Conservation (phyloP, 92 coral and sea anemone species). For the Nematostella vectensis region DNA sequence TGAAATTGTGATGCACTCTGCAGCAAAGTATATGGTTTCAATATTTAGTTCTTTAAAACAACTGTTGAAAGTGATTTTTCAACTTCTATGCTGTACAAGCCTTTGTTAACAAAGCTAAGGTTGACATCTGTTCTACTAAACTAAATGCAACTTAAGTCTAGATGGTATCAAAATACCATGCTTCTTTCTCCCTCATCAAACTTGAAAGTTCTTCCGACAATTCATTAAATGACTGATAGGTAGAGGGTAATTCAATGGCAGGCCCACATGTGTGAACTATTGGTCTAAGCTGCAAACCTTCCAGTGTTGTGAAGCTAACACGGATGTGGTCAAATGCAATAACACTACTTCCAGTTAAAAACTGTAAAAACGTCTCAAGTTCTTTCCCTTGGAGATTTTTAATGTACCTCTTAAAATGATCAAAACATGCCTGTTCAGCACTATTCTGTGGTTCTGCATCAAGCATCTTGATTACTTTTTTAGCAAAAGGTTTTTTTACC, state of each 20-base stretch:
- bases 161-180: slow-evolving; percentile 37
- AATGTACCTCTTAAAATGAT: slow-evolving; percentile 26
- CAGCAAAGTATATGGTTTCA: too few species aligned
- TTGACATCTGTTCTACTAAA: too few species aligned
- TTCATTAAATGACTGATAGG: slow-evolving; percentile 36
- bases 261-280: slow-evolving; percentile 42
- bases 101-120: too few species aligned
- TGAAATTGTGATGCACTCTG: too few species aligned
- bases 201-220: slow-evolving; percentile 36
- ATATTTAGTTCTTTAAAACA: too few species aligned
- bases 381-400: slow-evolving; percentile 27
- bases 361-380: slow-evolving; percentile 24
- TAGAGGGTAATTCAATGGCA: slow-evolving; percentile 25
- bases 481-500: slow-evolving; percentile 16
- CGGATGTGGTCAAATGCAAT: slow-evolving; percentile 31
- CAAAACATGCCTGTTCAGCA: slow-evolving; percentile 33
- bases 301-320: slow-evolving; percentile 24
- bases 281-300: slow-evolving; percentile 25
- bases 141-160: background rate
- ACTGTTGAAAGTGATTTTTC: too few species aligned
- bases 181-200: slow-evolving; percentile 26
- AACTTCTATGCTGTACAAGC: too few species aligned
- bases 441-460: slow-evolving; percentile 1
- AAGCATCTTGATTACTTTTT: slow-evolving; percentile 12
- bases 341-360: slow-evolving; percentile 36